Conservation (phyloP, 1,140 invertebrate species). For the Calliphora vicina region DNA sequence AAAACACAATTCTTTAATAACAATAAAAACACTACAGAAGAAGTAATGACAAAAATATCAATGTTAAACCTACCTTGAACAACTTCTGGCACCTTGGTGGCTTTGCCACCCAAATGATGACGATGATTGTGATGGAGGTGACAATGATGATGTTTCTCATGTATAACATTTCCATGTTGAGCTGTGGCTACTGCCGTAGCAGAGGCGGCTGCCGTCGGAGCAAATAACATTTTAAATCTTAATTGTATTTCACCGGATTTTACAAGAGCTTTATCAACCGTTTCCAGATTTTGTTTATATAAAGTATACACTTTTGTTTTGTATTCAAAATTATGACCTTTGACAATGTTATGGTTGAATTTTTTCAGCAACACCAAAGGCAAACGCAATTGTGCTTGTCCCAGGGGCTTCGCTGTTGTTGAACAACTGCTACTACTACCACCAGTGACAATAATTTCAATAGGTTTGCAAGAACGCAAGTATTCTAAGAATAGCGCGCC, state of each 20-base stretch:
- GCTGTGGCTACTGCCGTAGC: slow-evolving; percentile 28
- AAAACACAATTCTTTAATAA: not conserved
- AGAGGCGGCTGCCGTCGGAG: slow-evolving; percentile 40
- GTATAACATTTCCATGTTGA: slow-evolving; percentile 40
- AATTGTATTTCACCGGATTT: slow-evolving; percentile 48
- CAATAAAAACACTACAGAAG: not conserved
- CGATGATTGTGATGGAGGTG: slow-evolving; percentile 12
- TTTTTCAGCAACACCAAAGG: slow-evolving; percentile 45
- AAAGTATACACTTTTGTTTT: slow-evolving; percentile 62
- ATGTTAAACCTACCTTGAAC: not conserved
- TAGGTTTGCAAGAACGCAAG: slow-evolving; percentile 48
- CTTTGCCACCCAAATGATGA: slow-evolving; percentile 3
- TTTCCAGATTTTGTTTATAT: slow-evolving; percentile 51
- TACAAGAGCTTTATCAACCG: slow-evolving; percentile 48
- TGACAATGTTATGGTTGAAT: slow-evolving; percentile 50
- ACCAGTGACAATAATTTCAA: slow-evolving; percentile 45
- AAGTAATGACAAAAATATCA: not conserved
- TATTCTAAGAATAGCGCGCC: slow-evolving; percentile 58
- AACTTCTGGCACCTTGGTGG: not conserved
- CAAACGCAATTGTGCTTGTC: slow-evolving; percentile 44
- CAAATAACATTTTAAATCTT: slow-evolving; percentile 55
- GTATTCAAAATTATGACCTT: slow-evolving; percentile 56
- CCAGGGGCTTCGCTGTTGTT: slow-evolving; percentile 32
- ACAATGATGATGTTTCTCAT: slow-evolving; percentile 22
- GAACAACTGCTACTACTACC: slow-evolving; percentile 20